Evolutionary conservation across 2,113 vertebrate genomes (phyloP).

Genomic region (Notarius lentiginosus): DNA sequence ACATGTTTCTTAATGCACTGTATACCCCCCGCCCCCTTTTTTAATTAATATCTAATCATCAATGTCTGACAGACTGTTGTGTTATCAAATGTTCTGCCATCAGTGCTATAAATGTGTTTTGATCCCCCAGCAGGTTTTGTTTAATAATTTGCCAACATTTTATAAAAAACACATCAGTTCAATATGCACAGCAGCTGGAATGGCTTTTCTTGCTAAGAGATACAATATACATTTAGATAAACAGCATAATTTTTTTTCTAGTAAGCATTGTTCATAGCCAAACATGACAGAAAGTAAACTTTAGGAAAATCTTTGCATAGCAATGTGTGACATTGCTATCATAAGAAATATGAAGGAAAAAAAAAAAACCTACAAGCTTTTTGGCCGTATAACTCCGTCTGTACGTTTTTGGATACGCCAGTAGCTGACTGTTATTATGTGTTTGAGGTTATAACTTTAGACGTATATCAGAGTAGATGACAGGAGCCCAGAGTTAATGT

Average conservation of each 20-base stretch:
- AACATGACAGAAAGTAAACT: background rate
- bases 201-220: no score
- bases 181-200: background rate
- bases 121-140: background rate
- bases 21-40: background rate
- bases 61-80: background rate
- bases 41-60: background rate
- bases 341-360: background rate
- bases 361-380: background rate
- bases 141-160: background rate
- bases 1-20: background rate
- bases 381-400: background rate
- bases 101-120: background rate
- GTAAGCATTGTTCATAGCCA: background rate
- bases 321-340: background rate
- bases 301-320: background rate
- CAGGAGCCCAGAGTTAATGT: constrained; percentile 43
- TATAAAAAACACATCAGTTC: background rate
- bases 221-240: background rate
- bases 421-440: constrained; percentile 1
- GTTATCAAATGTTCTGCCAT: background rate
- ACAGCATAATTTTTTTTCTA: background rate
- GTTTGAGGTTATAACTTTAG: background rate
- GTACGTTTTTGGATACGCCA: background rate
- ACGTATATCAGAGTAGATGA: constrained; percentile 56